These are phyloP conservation scores for Drosophila parvula DNA, from an alignment of 1,140 invertebrate species.

Conservation along the genomic window DNA sequence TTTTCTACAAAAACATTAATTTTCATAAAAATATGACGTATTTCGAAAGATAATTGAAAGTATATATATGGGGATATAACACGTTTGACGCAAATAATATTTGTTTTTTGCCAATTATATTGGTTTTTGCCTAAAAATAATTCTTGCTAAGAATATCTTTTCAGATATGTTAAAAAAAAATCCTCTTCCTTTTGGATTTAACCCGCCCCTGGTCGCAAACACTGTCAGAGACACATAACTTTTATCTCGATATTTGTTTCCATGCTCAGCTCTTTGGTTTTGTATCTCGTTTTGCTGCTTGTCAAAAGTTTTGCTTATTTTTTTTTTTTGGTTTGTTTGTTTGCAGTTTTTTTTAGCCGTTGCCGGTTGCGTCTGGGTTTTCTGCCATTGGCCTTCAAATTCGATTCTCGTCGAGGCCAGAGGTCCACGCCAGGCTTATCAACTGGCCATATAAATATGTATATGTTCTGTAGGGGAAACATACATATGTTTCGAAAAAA, in stretches of 20 bases:
- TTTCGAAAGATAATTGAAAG: background rate
- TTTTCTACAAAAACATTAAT: background rate
- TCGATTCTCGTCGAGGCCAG: slow-evolving; percentile 13
- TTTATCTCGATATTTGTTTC: slow-evolving; percentile 45
- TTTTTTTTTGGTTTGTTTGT: slow-evolving; percentile 8
- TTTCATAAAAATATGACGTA: background rate
- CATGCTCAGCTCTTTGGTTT: slow-evolving; percentile 38
- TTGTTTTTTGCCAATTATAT: slow-evolving; percentile 5
- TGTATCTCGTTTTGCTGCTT: slow-evolving; percentile 25
- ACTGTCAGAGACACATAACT: slow-evolving; percentile 17
- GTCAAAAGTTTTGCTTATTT: slow-evolving; percentile 12
- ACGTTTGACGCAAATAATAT: slow-evolving; percentile 4
- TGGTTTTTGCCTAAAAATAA: background rate
- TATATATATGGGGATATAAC: background rate
- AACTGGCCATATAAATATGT: slow-evolving; percentile 8
- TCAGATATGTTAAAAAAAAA: background rate
- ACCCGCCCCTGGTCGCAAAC: slow-evolving; percentile 33
- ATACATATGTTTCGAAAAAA: slow-evolving; percentile 26
- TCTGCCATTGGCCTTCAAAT: slow-evolving; percentile 55
- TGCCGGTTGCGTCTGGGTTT: slow-evolving; percentile 40
- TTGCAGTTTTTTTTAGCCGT: slow-evolving; percentile 6
- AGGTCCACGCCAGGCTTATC: slow-evolving; percentile 16
- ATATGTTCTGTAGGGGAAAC: background rate
- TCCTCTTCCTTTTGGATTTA: background rate
- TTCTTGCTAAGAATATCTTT: background rate